A percentile compares a stretch with the other conserved stretches of the same genome.
phyloP scores from a whole-genome alignment of 2,797 vertebrate species.

The Taenioides sp. region DNA sequence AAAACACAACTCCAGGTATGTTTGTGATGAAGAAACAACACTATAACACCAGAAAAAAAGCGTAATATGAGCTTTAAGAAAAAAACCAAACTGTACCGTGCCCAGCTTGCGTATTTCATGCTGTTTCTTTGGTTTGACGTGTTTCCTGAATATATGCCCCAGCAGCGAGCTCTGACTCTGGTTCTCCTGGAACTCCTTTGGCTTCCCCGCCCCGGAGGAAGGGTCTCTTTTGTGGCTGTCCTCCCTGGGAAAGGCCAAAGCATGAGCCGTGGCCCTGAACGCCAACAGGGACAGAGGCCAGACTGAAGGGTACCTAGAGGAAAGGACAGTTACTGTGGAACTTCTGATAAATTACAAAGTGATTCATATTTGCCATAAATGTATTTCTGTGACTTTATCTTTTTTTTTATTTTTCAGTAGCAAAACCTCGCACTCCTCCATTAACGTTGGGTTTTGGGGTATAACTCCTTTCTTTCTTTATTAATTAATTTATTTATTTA shows the following conservation, averaged over 20 bases:
- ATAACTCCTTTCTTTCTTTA: too few species aligned
- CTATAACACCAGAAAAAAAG: too few species aligned
- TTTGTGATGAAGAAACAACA: too few species aligned
- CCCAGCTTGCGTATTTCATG: constrained; percentile 89
- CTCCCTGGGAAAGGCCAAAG: constrained; percentile 80
- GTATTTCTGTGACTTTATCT: too few species aligned
- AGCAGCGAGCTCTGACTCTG: constrained; percentile 85
- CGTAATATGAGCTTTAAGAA: neutral
- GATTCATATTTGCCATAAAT: too few species aligned
- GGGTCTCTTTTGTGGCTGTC: constrained; percentile 7
- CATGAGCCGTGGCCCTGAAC: constrained; percentile 79
- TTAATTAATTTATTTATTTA: too few species aligned
- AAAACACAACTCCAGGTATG: too few species aligned
- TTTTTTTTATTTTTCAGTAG: too few species aligned
- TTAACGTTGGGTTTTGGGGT: too few species aligned
- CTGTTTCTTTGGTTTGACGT: constrained; percentile 94
- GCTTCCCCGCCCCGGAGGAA: constrained; percentile 19
- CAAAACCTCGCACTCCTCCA: too few species aligned
- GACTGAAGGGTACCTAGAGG: constrained; percentile 77
- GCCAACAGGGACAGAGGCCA: constrained; percentile 93
- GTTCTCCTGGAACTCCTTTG: constrained; percentile 83
- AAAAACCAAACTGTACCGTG: constrained; percentile 45
- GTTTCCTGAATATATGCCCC: constrained; percentile 86
- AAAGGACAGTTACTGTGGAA: neutral
- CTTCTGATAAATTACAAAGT: too few species aligned